Conservation (phyloP, 2,113 vertebrate genomes). For the Pterophyllum scalare region DNA sequence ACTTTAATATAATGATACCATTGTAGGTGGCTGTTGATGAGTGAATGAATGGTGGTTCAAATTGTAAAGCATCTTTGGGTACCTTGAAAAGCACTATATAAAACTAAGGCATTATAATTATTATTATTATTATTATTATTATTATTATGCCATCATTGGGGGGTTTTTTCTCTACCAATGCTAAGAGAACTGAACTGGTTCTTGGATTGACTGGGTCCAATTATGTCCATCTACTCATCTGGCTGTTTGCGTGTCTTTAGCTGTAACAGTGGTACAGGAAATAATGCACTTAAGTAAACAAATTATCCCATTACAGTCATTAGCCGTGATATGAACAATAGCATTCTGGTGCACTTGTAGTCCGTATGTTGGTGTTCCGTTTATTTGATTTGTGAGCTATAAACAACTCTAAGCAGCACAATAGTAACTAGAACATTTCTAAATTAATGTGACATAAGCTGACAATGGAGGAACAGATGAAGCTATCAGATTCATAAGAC, state of each 20-base stretch:
- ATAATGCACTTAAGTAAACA: constrained; percentile 26
- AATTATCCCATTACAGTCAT: constrained; percentile 37
- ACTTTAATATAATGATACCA: neutral
- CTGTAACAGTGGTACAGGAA: neutral
- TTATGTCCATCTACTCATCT: constrained; percentile 22
- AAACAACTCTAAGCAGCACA: constrained; percentile 10
- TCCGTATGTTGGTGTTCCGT: neutral
- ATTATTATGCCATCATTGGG: neutral
- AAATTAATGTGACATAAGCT: constrained; percentile 30
- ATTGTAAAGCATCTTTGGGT: no score
- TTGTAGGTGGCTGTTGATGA: neutral
- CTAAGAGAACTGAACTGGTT: neutral
- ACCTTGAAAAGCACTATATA: no score
- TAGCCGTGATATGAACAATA: neutral
- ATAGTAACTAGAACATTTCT: neutral
- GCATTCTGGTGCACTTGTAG: neutral
- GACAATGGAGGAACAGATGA: neutral
- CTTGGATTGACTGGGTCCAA: constrained; percentile 4
- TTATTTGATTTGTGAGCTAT: constrained; percentile 26
- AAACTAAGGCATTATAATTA: no score
- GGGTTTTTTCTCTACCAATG: neutral
- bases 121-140: no score
- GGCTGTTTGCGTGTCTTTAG: constrained; percentile 4
- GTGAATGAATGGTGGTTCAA: no score
- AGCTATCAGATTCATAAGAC: neutral